A percentile compares a stretch with the other conserved stretches of the same genome.
These are phyloP conservation scores for Achatina immaculata DNA, from an alignment of 1,140 invertebrate species.

Conservation along the genomic window DNA sequence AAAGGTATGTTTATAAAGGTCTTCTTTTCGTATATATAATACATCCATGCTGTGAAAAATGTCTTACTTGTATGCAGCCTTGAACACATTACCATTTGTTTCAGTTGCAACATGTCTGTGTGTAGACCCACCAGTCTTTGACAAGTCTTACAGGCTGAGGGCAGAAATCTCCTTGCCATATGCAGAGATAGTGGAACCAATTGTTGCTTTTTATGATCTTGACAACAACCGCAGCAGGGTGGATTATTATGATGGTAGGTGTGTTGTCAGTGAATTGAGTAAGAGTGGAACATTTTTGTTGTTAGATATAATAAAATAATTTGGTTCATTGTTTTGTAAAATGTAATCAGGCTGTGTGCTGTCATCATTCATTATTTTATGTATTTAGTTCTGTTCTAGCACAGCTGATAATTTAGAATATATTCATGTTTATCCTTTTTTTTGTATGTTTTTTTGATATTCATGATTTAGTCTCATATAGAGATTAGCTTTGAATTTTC, in stretches of 20 bases:
- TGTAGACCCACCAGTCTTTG: conserved; percentile 48
- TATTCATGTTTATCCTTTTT: not conserved
- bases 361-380: not conserved
- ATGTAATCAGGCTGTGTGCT: not conserved
- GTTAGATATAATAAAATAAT: no score
- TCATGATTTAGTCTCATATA: no score
- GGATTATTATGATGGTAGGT: conserved; percentile 91
- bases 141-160: conserved; percentile 51
- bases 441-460: not conserved
- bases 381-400: not conserved
- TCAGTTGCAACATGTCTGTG: conserved; percentile 8
- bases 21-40: no score
- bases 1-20: no score
- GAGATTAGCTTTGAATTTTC: no score
- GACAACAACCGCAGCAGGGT: conserved; percentile 84
- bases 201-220: conserved; percentile 88
- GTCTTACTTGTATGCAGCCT: no score
- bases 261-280: not conserved
- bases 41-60: no score
- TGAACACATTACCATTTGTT: not conserved
- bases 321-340: not conserved
- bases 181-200: conserved; percentile 88
- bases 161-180: conserved; percentile 81
- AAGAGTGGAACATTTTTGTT: not conserved
- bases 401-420: not conserved